Percentiles rank a stretch among this genome's conserved stretches.
Conservation (phyloP, 2,113 vertebrate genomes). For the Cynopterus brachyotis region DNA sequence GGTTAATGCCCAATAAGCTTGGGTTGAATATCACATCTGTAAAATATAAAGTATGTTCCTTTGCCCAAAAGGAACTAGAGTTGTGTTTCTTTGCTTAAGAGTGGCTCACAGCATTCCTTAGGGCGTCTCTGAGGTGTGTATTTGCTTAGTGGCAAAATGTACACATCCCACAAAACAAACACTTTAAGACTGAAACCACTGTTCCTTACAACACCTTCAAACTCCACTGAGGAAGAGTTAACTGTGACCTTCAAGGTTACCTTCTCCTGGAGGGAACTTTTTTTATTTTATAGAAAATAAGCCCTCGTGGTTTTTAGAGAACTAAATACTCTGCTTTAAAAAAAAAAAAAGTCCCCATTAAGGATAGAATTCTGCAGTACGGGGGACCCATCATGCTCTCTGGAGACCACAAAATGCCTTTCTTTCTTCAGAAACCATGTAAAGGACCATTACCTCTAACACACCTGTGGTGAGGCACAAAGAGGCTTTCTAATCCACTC, state of each 20-base stretch:
- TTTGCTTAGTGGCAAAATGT: constrained; percentile 53
- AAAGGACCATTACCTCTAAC: constrained; percentile 9
- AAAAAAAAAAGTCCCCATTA: constrained; percentile 7
- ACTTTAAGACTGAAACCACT: constrained; percentile 3
- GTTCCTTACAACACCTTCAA: constrained; percentile 31
- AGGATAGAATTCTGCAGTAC: neutral
- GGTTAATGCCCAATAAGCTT: neutral
- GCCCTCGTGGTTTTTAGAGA: neutral
- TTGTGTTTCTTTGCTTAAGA: neutral
- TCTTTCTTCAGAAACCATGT: constrained; percentile 10
- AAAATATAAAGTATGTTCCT: constrained; percentile 20
- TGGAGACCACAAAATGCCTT: neutral
- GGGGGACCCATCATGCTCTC: neutral
- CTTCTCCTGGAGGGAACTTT: neutral
- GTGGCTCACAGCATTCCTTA: neutral
- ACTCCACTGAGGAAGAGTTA: neutral
- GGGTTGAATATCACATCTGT: neutral
- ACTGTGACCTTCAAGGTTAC: constrained; percentile 39
- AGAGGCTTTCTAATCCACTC: constrained; percentile 5
- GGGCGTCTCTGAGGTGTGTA: neutral
- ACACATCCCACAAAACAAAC: constrained; percentile 53
- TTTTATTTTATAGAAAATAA: constrained; percentile 24
- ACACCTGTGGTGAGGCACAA: neutral
- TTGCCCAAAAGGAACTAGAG: constrained; percentile 21
- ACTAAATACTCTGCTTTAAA: constrained; percentile 17